Percentiles rank a stretch among this genome's conserved stretches.
These are phyloP conservation scores for Drosophila paramelanica DNA, from an alignment of 2,888 invertebrate genomes.

Conservation along the genomic window DNA sequence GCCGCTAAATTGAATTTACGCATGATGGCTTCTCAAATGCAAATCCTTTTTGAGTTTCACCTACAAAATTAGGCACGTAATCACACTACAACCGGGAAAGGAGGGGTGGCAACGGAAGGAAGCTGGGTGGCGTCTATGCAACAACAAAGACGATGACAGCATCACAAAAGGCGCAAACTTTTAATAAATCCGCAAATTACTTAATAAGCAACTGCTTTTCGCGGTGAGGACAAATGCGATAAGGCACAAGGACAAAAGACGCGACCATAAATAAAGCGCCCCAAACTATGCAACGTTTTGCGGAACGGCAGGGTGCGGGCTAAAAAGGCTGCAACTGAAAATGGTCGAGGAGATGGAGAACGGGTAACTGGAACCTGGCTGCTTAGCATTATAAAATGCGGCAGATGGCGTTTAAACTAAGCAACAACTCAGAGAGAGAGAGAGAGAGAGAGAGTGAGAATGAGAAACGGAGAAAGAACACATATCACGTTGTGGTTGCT, in stretches of 20 bases:
- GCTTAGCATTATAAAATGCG: conserved; percentile 64
- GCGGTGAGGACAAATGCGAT: conserved; percentile 39
- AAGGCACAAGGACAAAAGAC: conserved; percentile 36
- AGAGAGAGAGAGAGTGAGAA: not conserved
- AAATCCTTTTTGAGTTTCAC: conserved; percentile 43
- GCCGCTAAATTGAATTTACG: conserved; percentile 33
- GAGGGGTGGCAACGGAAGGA: not conserved
- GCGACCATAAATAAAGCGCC: conserved; percentile 64
- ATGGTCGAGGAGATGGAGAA: conserved; percentile 6
- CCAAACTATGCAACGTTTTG: conserved; percentile 53
- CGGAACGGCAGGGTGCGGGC: too few relatives aligned
- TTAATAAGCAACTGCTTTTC: conserved; percentile 66
- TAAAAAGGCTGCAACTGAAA: not conserved
- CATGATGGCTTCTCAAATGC: conserved; percentile 10
- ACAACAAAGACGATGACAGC: conserved; percentile 34
- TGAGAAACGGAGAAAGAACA: conserved; percentile 11
- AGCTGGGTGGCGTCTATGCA: not conserved
- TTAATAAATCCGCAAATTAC: conserved; percentile 80
- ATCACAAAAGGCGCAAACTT: conserved; percentile 66
- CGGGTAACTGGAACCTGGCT: conserved; percentile 34
- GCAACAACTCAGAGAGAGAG: conserved; percentile 20
- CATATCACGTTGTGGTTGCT: conserved; percentile 40
- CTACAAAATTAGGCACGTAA: conserved; percentile 69
- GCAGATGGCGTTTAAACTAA: conserved; percentile 64
- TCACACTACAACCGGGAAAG: conserved; percentile 36